A percentile compares a stretch with the other conserved stretches of the same genome.
Evolutionary conservation across 2,113 vertebrate species (phyloP).

Genomic region (Tragelaphus buxtoni): DNA sequence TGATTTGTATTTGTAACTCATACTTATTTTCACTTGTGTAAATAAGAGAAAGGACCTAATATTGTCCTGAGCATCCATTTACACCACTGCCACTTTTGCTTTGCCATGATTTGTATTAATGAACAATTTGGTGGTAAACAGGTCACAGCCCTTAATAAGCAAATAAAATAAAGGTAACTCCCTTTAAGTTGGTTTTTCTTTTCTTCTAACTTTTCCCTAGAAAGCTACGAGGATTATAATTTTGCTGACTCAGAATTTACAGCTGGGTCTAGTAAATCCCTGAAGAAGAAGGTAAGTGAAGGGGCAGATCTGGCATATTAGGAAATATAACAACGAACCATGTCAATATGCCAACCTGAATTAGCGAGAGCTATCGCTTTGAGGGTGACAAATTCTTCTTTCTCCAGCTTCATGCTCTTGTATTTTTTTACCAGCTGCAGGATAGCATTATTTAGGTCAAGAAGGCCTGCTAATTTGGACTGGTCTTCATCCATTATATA

Average conservation of each 20-base stretch:
- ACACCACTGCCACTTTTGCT: neutral
- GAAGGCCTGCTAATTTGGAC: conserved; percentile 96
- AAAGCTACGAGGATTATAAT: neutral
- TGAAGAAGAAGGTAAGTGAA: conserved; percentile 17
- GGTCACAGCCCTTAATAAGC: neutral
- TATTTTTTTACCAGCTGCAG: conserved; percentile 99
- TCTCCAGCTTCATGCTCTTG: conserved; percentile 98
- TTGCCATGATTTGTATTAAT: neutral
- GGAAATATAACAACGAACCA: conserved; percentile 59
- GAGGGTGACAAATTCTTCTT: conserved; percentile 99
- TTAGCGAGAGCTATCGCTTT: conserved; percentile 99
- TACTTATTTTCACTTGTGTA: neutral
- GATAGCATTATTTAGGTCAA: conserved; percentile 98
- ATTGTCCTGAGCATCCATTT: neutral
- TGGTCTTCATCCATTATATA: conserved; percentile 99
- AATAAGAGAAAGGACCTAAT: neutral
- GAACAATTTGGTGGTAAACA: neutral
- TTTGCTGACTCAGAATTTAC: conserved; percentile 35
- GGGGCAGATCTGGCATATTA: conserved; percentile 1
- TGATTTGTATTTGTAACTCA: neutral
- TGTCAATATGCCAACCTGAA: conserved; percentile 90
- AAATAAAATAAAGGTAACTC: conserved; percentile 8
- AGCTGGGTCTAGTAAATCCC: conserved; percentile 40
- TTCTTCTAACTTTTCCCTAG: conserved; percentile 41
- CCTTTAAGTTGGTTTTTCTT: conserved; percentile 17